These are phyloP conservation scores for Frankliniella intonsa DNA, from an alignment of 2,888 invertebrate genomes.

Conservation along the genomic window DNA sequence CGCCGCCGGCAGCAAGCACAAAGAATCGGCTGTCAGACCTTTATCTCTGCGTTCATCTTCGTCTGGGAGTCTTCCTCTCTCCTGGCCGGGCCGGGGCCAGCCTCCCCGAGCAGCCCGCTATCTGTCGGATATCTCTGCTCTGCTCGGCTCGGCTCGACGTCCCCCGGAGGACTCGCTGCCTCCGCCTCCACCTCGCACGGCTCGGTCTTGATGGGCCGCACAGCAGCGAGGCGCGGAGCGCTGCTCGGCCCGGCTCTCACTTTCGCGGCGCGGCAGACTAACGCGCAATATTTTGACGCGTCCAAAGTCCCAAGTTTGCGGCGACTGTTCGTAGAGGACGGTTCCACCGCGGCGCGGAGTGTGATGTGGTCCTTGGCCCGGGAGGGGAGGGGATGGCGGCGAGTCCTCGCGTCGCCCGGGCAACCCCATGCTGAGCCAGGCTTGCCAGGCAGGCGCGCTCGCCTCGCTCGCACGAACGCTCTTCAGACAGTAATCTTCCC, in stretches of 20 bases:
- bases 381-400: background rate
- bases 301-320: background rate
- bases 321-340: background rate
- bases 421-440: background rate
- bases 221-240: background rate
- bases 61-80: background rate
- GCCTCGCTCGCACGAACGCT: conserved; percentile 13
- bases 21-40: conserved; percentile 22
- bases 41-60: conserved; percentile 2
- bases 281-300: background rate
- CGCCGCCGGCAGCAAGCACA: background rate
- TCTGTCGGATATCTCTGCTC: background rate
- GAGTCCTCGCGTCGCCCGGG: background rate
- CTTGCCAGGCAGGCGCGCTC: background rate
- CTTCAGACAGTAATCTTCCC: background rate
- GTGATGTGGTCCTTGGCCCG: background rate
- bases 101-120: background rate
- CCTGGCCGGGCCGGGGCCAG: background rate
- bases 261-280: background rate
- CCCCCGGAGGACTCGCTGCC: too few species aligned
- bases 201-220: background rate
- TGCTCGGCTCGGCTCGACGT: background rate
- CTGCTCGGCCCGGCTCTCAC: background rate
- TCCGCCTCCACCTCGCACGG: background rate
- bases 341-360: background rate